Evolutionary conservation across 37 sponge, comb jelly and placozoan species (phyloP).

Genomic region (Hormiphora californensis): DNA sequence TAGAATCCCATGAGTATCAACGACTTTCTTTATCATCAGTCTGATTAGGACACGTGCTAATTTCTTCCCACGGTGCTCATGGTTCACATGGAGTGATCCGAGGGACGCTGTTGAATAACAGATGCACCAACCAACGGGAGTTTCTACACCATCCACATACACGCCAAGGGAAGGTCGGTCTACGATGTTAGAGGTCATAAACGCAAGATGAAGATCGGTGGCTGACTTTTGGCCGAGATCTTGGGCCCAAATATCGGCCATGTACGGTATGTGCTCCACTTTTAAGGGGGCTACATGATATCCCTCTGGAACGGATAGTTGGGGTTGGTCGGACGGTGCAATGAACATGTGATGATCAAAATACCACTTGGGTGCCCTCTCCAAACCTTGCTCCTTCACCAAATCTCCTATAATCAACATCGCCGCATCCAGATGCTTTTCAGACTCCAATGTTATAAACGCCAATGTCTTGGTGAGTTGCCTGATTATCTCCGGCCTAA

Average conservation of each 20-base stretch:
- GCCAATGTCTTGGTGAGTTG: too few relatives aligned
- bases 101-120: not conserved
- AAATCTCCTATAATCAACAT: too few relatives aligned
- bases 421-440: too few relatives aligned
- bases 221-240: not conserved
- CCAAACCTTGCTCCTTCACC: too few relatives aligned
- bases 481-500: too few relatives aligned
- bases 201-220: not conserved
- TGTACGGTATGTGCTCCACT: not conserved
- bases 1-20: not conserved
- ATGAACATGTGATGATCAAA: slow-evolving; percentile 7
- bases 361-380: too few relatives aligned
- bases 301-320: not conserved
- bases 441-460: too few relatives aligned
- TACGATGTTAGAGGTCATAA: not conserved
- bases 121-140: not conserved
- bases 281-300: not conserved
- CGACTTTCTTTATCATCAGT: not conserved
- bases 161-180: not conserved
- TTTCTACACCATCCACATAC: not conserved
- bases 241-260: not conserved
- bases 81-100: not conserved
- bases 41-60: not conserved
- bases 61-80: not conserved
- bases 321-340: not conserved